Evolutionary conservation across 2,888 invertebrate genomes (phyloP), one percentile per base, ranked within the genome.

Genomic region (Morpho helenor): DNA sequence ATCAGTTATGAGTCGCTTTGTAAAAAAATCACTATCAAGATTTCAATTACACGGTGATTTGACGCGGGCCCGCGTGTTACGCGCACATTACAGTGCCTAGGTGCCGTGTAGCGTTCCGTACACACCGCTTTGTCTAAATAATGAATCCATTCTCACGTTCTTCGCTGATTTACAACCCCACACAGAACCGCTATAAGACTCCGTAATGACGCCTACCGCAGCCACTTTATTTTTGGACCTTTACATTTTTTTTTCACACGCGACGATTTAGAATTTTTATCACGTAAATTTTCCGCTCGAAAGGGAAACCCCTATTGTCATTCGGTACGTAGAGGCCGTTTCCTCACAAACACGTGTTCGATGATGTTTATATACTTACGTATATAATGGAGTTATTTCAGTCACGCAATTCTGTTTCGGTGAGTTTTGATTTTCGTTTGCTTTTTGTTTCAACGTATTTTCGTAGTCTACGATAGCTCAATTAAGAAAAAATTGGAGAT

Each of bases 271-370:
- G 83, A 82, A 87, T 90, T 84, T 88, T 81, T 85, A 87, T 87
- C 90, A 90, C 90, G 89, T 89, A 87, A 88, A 88, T 89, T 88
- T 90, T 84, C 85, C 82, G 84, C 83, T 84, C 76, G 87, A 87
- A 87, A 90, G 88, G 88, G 89, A 89, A 89, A 88, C 85, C 82
- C 77, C 76, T 77, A 89, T 89, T 89, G 89, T 87, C 80, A 89
- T 90, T 88, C 89, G 68, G 72, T 68, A 75, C 81, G 79, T 77
- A 80, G 75, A 74, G 71, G 72, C 71, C 78, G 83, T 84, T 86
- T 88, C 87, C 87, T 85, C 75, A 82, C 82, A 75, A 86, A 90
- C 89, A 88, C 88, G 87, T 87, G 87, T 87, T 83, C 73, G 73
- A 74, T 77, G 64, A 68, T 69, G 67, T 68, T 80, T 80, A 79